Percentiles rank a stretch among this genome's conserved stretches.
Conservation (phyloP, 2,113 vertebrate genomes). For the Todiramphus chloris region DNA sequence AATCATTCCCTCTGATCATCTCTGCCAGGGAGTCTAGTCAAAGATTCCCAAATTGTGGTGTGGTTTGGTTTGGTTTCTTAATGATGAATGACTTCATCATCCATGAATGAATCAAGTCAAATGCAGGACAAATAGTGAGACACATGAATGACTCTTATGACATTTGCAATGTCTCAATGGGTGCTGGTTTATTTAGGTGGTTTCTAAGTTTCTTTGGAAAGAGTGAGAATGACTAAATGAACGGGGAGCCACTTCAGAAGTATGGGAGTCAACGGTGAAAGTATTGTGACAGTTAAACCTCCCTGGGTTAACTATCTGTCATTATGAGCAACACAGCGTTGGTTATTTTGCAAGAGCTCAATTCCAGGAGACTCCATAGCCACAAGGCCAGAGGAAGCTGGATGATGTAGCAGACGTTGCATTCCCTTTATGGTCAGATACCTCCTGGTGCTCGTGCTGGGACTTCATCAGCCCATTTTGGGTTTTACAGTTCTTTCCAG, state of each 20-base stretch:
- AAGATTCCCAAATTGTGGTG: slow-evolving; percentile 43
- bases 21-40: slow-evolving; percentile 34
- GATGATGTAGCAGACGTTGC: background rate
- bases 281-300: background rate
- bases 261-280: background rate
- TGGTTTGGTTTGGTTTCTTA: slow-evolving; percentile 55
- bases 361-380: background rate
- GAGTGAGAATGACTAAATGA: slow-evolving; percentile 45
- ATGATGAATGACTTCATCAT: slow-evolving; percentile 68
- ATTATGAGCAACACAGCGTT: background rate
- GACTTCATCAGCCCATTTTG: background rate
- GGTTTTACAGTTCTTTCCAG: background rate
- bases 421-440: background rate
- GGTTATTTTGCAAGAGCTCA: background rate
- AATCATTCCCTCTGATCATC: background rate
- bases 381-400: background rate
- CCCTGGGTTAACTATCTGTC: background rate
- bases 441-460: background rate
- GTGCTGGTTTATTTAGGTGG: slow-evolving; percentile 68
- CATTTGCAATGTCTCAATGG: slow-evolving; percentile 61
- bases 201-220: slow-evolving; percentile 68
- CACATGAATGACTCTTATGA: slow-evolving; percentile 67
- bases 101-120: slow-evolving; percentile 60
- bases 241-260: background rate
- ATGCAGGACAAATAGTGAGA: slow-evolving; percentile 59